These are phyloP conservation scores for Henricia sp. DNA, from an alignment of 53 echinoderm and acorn worm species.

Conservation along the genomic window DNA sequence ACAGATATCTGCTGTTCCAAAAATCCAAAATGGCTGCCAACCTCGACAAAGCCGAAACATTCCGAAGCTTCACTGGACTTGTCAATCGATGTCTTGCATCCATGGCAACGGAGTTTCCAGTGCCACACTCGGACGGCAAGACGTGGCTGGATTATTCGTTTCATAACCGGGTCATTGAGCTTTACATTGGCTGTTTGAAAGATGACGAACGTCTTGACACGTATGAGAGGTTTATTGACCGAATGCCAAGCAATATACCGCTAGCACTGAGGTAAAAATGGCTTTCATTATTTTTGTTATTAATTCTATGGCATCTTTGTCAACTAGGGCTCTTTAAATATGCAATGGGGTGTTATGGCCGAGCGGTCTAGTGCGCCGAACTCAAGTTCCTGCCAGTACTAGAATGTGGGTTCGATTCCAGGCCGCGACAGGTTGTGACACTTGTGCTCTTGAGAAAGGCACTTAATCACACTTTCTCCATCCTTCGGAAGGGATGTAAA, in stretches of 20 bases:
- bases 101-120: slow-evolving; percentile 67
- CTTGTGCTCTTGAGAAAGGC: too few relatives aligned
- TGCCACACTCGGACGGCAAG: slow-evolving; percentile 54
- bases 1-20: slow-evolving; percentile 71
- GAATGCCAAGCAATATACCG: slow-evolving; percentile 72
- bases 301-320: too few relatives aligned
- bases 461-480: too few relatives aligned
- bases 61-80: slow-evolving; percentile 65
- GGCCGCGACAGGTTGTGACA: too few relatives aligned
- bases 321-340: too few relatives aligned
- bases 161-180: slow-evolving; percentile 67
- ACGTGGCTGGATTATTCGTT: slow-evolving; percentile 81
- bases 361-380: too few relatives aligned
- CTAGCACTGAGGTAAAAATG: slow-evolving; percentile 74
- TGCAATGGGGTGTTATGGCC: too few relatives aligned
- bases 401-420: too few relatives aligned
- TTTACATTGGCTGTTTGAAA: slow-evolving; percentile 63
- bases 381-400: too few relatives aligned
- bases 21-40: slow-evolving; percentile 46
- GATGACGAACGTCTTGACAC: slow-evolving; percentile 54
- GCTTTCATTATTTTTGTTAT: not conserved
- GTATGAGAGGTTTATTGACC: slow-evolving; percentile 64
- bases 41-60: slow-evolving; percentile 14
- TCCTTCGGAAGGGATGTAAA: too few relatives aligned
- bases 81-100: slow-evolving; percentile 79